Base-by-base conservation (phyloP, 2,797 vertebrate species). In the Tapera naevia region DNA sequence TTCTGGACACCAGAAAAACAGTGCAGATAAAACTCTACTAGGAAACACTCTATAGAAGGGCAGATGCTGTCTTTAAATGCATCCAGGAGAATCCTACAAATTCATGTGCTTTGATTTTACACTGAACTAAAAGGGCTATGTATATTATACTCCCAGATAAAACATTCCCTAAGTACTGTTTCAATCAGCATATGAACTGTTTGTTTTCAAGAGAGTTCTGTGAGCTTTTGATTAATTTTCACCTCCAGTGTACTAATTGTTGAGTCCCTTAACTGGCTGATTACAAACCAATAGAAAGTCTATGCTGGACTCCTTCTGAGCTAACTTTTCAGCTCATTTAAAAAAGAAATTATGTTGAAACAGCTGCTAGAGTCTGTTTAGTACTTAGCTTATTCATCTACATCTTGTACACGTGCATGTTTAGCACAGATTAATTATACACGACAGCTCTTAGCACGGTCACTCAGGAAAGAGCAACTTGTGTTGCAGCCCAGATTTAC, bases 201-300 rank as follows among this genome's bases (percentile, higher is more conserved):
- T 78, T 80, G 18, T 45, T 81, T 84, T 93, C 80, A 58, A 27
- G 53, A 50, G 15, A 65, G 23, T 64, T 83, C 64, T 86, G 32
- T 35, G 62, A 56, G 41, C 11, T 74, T 82, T 41, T 74, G 73
- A 91, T 72, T 88, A n/a, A 75, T 91, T 95, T 96, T 93, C 73
- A 88, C 45, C 30, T 71, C 54, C 21, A 37, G 45, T 62, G 28
- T 50, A 80, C n/a, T 75, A 95, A 93, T 51, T 89, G 58, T 10
- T 53, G 60, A 71, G 61, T 85, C 46, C 21, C 56, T 80, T 82
- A 85, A 80, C 62, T 56, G 33, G 35, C 45, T 92, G 92, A 93
- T 72, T 61, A 67, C 33, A 86, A 80, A 70, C 58, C 72, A 92
- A 41, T 62, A 56, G 74, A 48, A 62, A 90, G 69, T 6, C 8